These are phyloP conservation scores for Cyprinodon diabolis DNA, from an alignment of 2,797 vertebrate genomes.

Conservation along the genomic window DNA sequence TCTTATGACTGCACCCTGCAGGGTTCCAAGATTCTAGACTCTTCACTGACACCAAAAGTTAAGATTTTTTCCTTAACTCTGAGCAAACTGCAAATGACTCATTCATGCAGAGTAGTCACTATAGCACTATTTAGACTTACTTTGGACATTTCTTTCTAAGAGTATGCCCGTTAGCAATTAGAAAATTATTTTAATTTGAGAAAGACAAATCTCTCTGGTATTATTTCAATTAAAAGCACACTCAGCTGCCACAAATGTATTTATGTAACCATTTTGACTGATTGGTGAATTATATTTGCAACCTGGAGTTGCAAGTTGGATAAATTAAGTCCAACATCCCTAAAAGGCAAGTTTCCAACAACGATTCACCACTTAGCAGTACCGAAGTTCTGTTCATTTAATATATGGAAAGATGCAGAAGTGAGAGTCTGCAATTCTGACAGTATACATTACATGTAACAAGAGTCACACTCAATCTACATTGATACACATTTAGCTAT, in stretches of 20 bases:
- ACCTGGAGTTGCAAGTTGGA: not conserved
- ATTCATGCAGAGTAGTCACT: not conserved
- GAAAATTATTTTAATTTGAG: not conserved
- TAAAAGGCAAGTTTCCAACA: not conserved
- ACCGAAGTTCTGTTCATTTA: not conserved
- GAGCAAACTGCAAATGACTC: not conserved
- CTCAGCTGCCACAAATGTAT: not conserved
- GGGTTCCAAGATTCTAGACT: not conserved
- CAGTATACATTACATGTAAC: too few species aligned
- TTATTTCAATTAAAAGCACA: not conserved
- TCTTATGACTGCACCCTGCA: conserved; percentile 7
- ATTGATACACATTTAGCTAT: not conserved
- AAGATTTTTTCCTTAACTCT: not conserved
- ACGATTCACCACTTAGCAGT: not conserved
- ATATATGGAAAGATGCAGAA: not conserved
- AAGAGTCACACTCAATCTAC: not conserved
- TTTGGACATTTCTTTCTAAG: not conserved
- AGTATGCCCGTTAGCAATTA: not conserved
- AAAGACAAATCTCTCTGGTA: not conserved
- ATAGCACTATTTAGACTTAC: not conserved
- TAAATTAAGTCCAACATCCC: not conserved
- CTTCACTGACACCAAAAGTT: not conserved
- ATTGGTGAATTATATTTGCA: too few species aligned
- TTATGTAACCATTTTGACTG: not conserved
- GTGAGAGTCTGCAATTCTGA: not conserved